Conservation (phyloP, 1,140 invertebrate genomes). For the Nilaparvata lugens region DNA sequence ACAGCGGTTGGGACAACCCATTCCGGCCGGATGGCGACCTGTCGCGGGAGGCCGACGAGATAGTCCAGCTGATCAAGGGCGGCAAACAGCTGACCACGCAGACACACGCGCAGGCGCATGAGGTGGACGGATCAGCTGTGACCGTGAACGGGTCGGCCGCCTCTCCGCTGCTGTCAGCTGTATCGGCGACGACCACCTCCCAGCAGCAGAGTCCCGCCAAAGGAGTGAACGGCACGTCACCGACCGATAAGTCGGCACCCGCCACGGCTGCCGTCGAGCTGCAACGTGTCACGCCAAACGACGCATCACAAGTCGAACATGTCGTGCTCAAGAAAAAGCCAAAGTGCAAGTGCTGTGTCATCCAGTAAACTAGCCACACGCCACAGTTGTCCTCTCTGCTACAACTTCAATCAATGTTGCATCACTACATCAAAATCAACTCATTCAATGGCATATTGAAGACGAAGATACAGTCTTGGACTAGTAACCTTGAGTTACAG, state of each 20-base stretch:
- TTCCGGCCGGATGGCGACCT: conserved; percentile 93
- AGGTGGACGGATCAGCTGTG: conserved; percentile 33
- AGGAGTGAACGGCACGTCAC: conserved; percentile 32
- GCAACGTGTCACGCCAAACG: conserved; percentile 54
- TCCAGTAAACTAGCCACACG: conserved; percentile 50
- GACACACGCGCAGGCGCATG: conserved; percentile 38
- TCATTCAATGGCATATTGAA: too few relatives aligned
- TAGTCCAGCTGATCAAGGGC: conserved; percentile 87
- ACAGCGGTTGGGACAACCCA: conserved; percentile 93
- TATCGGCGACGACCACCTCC: conserved; percentile 33
- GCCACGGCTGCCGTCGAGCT: conserved; percentile 56
- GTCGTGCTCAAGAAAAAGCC: conserved; percentile 82
- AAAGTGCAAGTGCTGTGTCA: conserved; percentile 81
- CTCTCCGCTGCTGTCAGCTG: conserved; percentile 27
- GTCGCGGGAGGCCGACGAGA: conserved; percentile 89
- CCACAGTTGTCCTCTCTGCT: background rate
- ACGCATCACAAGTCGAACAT: conserved; percentile 70
- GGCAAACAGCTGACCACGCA: conserved; percentile 75
- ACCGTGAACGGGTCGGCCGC: conserved; percentile 22
- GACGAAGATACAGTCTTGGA: too few relatives aligned
- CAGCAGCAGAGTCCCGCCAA: conserved; percentile 32
- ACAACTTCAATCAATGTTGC: too few relatives aligned
- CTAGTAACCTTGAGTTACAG: too few relatives aligned
- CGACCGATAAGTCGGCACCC: conserved; percentile 27
- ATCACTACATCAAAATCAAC: too few relatives aligned